Percentiles rank a stretch among this genome's conserved stretches.
Conservation (phyloP, 1,140 invertebrate species). For the Bicyclus anynana region DNA sequence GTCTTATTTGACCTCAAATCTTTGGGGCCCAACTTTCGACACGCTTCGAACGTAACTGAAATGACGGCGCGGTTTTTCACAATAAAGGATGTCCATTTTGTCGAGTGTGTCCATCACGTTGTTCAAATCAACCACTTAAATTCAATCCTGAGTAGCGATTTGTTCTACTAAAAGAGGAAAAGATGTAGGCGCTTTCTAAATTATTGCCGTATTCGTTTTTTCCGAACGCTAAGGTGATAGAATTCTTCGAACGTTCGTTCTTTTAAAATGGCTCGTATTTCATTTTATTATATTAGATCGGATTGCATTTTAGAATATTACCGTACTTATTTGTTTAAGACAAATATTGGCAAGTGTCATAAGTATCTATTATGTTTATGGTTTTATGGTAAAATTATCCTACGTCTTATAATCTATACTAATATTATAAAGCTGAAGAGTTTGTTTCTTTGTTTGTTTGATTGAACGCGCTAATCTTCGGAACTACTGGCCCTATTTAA, state of each 20-base stretch:
- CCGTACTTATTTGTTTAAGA: too few relatives aligned
- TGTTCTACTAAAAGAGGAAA: slow-evolving; percentile 1
- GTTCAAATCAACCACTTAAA: background rate
- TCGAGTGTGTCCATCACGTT: slow-evolving; percentile 13
- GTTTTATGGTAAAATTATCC: too few relatives aligned
- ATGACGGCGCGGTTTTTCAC: slow-evolving; percentile 20
- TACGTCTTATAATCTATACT: too few relatives aligned
- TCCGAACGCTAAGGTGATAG: background rate
- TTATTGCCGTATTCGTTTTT: background rate
- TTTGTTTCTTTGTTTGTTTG: too few relatives aligned
- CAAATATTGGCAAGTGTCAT: too few relatives aligned
- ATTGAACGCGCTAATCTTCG: too few relatives aligned
- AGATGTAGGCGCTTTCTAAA: background rate
- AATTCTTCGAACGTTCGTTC: background rate
- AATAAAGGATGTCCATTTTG: slow-evolving; percentile 14
- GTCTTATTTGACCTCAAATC: slow-evolving; percentile 40
- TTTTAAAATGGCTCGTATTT: too few relatives aligned
- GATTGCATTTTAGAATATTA: too few relatives aligned
- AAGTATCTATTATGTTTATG: too few relatives aligned
- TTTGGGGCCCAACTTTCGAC: slow-evolving; percentile 46
- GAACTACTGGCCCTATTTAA: too few relatives aligned
- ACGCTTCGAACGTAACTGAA: slow-evolving; percentile 27
- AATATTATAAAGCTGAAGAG: too few relatives aligned
- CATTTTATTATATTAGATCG: too few relatives aligned
- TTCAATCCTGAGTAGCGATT: background rate